phyloP scores from a whole-genome alignment of 2,113 vertebrate genomes.

The Notiomystis cincta region DNA sequence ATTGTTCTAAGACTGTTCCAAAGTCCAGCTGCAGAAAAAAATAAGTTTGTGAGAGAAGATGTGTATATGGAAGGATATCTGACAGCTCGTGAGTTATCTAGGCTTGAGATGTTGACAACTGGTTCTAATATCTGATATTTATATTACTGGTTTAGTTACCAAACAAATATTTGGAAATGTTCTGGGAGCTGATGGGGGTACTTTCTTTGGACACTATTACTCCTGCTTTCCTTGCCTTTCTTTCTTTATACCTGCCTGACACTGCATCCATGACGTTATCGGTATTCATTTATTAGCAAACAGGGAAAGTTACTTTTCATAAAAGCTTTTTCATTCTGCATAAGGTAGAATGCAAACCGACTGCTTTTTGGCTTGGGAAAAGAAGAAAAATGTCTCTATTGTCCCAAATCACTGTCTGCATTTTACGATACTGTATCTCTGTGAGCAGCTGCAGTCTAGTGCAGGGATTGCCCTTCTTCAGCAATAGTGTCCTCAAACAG shows the following conservation, averaged over 20 bases:
- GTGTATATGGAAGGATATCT: background rate
- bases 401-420: background rate
- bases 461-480: background rate
- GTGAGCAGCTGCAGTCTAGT: background rate
- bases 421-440: background rate
- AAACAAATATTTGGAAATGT: constrained; percentile 6
- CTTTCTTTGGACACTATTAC: background rate
- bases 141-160: background rate
- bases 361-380: background rate
- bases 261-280: background rate
- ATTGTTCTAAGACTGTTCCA: background rate
- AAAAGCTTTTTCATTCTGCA: background rate
- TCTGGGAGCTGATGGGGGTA: background rate
- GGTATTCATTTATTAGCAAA: background rate
- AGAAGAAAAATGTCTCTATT: background rate
- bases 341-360: background rate
- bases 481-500: background rate
- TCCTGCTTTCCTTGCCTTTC: background rate
- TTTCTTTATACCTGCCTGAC: background rate
- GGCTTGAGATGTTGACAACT: background rate
- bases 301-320: background rate
- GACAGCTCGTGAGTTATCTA: background rate
- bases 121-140: background rate
- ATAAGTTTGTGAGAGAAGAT: background rate
- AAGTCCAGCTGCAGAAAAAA: background rate